Base-by-base conservation (phyloP, 2,797 vertebrate genomes). In the Epinephelus awoara region DNA sequence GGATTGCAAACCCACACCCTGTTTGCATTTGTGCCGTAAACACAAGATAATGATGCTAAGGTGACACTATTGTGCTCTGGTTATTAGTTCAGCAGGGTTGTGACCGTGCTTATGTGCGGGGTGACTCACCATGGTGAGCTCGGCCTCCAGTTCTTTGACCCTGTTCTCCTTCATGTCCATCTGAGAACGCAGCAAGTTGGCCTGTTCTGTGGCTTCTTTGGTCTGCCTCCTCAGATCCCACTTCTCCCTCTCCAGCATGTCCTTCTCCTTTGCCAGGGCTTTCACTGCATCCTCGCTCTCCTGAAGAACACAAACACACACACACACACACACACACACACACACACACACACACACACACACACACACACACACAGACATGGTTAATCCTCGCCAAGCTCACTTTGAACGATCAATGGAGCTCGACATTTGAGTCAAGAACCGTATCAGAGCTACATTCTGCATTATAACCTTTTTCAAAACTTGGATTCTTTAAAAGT, bases 71-170 rank as follows among this genome's bases (percentile, higher is more conserved):
- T 47, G 47, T 1, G 10, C 18, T 11, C 40, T 15, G 71, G 57
- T 58, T 15, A 34, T 50, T 25, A 40, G 68, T 46, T 27, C 18
- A 38, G 19, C 14, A 34, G 52, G 58, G 75, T 17, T 57, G 59
- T 40, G 69, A 27, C 3, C 12, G 68, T 13, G 34, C 77, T 25
- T 3, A 0, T 21, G 61, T 1, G 50, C 25, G 8, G 10, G 12
- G 5, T 40, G 61, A 82, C 79, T 88, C 93, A 98, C 98, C 98
- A 99, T 99, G 89, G 97, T 97, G 84, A 99, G 95, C 91, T 99
- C 98, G 0, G 98, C 98, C 93, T 99, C 98, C 92, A 99, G 96
- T 88, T 99, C 98, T 95, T 99, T 99, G 94, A 98, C 97, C 72
- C 98, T 91, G 95, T 99, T 99, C 95, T 99, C 98, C 91, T 98